Base-by-base conservation (phyloP, 2,797 vertebrate species). In the Acanthis flammea region DNA sequence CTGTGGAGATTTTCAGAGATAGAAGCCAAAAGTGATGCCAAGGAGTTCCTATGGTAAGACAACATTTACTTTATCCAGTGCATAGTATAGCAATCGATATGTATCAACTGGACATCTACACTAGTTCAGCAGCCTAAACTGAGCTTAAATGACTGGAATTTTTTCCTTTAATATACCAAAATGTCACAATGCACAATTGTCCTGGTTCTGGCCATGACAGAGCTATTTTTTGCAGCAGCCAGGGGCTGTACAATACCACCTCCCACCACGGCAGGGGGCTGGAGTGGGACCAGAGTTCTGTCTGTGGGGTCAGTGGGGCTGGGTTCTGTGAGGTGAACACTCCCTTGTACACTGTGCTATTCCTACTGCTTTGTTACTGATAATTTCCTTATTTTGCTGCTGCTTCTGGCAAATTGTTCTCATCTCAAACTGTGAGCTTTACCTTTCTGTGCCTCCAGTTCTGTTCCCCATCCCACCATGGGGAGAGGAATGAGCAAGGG, bases 301-400 rank as follows among this genome's bases (percentile, higher is more conserved):
- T 24, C 10, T 17, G 21, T 3, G 2, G 7, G 12, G 24, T 27
- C 22, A 31, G 61, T 19, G 30, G 33, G 0, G 0, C 14, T 37
- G 55, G 19, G 23, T 5, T 50, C 35, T 31, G 42, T 6, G 11
- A n/a, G 70, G 31, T 33, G 63, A 67, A 41, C 15, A 1, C 22
- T 54, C 63, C 10, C n/a, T 10, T 22, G 28, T 9, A 11, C 33
- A 5, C 28, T 33, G 35, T 39, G 37, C 37, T 39, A 0, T 12
- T 21, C 1, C 12, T 31, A 3, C 44, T 68, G 55, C 24, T 61
- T 12, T 22, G 16, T 15, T 11, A 13, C 42, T 63, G 44, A 13
- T 11, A 1, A 13, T 50, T 50, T 54, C 10, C 37, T 14, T 37
- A 2, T 44, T 33, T 44, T 37, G 18, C n/a, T 44, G 27, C 37